A percentile compares a stretch with the other conserved stretches of the same genome.
Evolutionary conservation across 2,797 vertebrate species (phyloP).

Genomic region (Rhinatrema bivittatum): DNA sequence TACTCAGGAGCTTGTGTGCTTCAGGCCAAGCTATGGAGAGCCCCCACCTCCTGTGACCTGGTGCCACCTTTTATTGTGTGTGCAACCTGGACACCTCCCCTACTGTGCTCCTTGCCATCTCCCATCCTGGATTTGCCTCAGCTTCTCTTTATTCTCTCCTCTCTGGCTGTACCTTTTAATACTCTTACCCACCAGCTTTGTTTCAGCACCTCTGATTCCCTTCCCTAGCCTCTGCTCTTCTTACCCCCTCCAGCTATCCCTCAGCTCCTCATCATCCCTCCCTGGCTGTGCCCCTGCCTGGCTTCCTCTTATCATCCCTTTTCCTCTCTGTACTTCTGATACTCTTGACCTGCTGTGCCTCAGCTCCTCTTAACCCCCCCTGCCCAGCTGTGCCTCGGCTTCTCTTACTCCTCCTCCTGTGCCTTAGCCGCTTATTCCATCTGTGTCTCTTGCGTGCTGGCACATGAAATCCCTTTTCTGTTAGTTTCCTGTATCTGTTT

Average conservation of each 20-base stretch:
- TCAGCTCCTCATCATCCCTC: neutral
- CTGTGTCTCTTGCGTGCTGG: too few relatives aligned
- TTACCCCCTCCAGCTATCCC: too few relatives aligned
- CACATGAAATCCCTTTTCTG: too few relatives aligned
- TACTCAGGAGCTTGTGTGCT: too few relatives aligned
- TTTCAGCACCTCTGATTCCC: neutral
- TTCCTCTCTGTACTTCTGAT: neutral
- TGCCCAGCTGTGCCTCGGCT: neutral
- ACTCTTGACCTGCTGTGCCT: too few relatives aligned
- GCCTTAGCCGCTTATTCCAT: neutral
- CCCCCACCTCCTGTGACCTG: slow-evolving; percentile 32
- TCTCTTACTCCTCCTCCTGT: neutral
- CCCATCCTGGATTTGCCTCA: neutral
- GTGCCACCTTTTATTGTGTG: neutral
- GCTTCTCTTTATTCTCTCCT: neutral
- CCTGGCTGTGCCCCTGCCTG: neutral
- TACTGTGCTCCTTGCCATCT: neutral
- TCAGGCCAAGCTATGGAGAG: too few relatives aligned
- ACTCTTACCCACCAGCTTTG: too few relatives aligned
- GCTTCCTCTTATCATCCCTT: too few relatives aligned
- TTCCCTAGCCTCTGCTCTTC: too few relatives aligned
- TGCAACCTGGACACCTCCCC: too few relatives aligned
- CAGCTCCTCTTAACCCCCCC: neutral
- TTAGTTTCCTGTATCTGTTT: too few relatives aligned
- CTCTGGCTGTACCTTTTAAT: too few relatives aligned